Evolutionary conservation across 1,140 invertebrate species (phyloP), one percentile per base, ranked within the genome.

Genomic region (Glomeris maerens): DNA sequence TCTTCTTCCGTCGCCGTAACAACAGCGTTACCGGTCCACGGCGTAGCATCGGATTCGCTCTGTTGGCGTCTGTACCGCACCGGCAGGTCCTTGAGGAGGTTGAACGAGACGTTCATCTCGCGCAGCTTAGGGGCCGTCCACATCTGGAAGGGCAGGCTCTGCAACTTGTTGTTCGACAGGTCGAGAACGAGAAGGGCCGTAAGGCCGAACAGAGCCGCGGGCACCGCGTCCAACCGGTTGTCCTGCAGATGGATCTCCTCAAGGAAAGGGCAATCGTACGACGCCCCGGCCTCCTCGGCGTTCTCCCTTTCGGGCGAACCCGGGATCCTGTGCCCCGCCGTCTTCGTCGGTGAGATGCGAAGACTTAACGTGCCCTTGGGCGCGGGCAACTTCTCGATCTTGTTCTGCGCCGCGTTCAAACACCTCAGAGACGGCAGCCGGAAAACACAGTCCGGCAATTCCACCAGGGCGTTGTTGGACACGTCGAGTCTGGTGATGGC

Each of bases 401-500:
- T 84, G 64, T 95, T 95, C 62, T 89, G 81, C 0, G 86, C 82
- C 14, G 84, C 70, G 69, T 91, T 92, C 7, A 97, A 66, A 58
- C 84, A 82, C 57, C 71, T 66, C 17, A 85, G 59, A 59, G 84
- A 90, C 31, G 78, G 75, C 49, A 97, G 70, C 57, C 84, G 77
- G 63, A 96, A 92, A 22, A 97, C 70, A 49, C 80, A 76, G 13
- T 78, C 63, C 0, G 94, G 94, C 50, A 98, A 65, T 14, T 76
- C 71, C 0, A 77, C 78, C 3, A 98, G 73, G 40, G 79, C 78
- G 68, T 98, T 98, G 57, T 83, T 81, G 2, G 93, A 95, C 13
- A 98, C 75, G 66, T 98, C 94, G 4, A 98, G 70, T 36, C 91
- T 75, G 0, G 94, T 98, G 21, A 98, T 84, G 0, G 91, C 88